These are phyloP conservation scores for Ammodytes marinus DNA, from an alignment of 2,113 vertebrate species.

Conservation along the genomic window DNA sequence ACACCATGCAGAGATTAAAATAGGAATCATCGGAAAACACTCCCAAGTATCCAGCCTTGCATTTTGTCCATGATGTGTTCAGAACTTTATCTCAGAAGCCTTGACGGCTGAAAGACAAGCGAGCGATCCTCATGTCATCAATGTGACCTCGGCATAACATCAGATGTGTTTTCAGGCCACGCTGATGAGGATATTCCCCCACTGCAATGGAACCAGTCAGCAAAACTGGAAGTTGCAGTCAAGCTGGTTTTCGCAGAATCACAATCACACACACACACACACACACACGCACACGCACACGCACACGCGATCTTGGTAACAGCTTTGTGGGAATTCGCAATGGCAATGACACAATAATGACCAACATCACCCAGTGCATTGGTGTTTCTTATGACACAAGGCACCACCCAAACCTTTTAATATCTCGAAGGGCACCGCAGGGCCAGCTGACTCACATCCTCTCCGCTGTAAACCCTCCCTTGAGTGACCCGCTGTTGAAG, in stretches of 20 bases:
- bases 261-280: not conserved
- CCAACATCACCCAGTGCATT: constrained; percentile 12
- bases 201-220: constrained; percentile 7
- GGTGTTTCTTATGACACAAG: constrained; percentile 5
- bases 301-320: not conserved
- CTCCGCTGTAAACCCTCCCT: constrained; percentile 8
- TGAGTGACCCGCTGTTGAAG: constrained; percentile 25
- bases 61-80: not conserved
- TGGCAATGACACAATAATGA: constrained; percentile 4
- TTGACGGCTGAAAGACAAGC: not conserved
- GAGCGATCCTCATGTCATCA: not conserved
- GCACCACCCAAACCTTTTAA: constrained; percentile 5
- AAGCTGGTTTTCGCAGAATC: constrained; percentile 18
- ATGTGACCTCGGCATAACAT: constrained; percentile 16
- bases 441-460: constrained; percentile 53
- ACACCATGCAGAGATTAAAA: not conserved
- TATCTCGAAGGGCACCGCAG: not conserved
- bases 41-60: constrained; percentile 5
- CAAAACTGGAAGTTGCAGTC: constrained; percentile 28
- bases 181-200: constrained; percentile 41
- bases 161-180: constrained; percentile 23
- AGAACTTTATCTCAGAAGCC: constrained; percentile 5
- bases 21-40: not conserved
- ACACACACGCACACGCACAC: too few relatives aligned
- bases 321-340: constrained; percentile 7